Evolutionary conservation across 2,888 invertebrate genomes (phyloP).

Genomic region (Melipona beecheii): DNA sequence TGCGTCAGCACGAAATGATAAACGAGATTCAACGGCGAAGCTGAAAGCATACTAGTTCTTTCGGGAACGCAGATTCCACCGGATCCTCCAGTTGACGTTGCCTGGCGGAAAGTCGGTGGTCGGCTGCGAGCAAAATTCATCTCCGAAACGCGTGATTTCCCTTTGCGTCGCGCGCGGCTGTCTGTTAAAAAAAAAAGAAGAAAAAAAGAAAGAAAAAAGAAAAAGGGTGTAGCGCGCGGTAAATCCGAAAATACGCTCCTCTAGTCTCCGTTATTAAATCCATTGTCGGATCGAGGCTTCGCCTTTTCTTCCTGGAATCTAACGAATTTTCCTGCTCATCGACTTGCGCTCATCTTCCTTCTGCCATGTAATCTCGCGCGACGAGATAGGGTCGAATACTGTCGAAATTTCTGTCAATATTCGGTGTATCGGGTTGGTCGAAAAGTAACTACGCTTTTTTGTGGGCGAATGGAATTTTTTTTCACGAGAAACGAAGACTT

Average conservation of each 20-base stretch:
- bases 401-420: background rate
- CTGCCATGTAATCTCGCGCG: background rate
- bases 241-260: slow-evolving; percentile 1
- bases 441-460: too few relatives aligned
- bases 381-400: background rate
- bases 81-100: slow-evolving; percentile 16
- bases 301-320: background rate
- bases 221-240: background rate
- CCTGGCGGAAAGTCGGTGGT: background rate
- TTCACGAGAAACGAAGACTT: too few relatives aligned
- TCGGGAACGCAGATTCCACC: slow-evolving; percentile 24
- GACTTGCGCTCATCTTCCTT: too few relatives aligned
- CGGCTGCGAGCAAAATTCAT: slow-evolving; percentile 7
- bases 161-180: background rate
- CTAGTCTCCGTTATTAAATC: background rate
- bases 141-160: slow-evolving; percentile 11
- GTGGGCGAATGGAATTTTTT: too few relatives aligned
- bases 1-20: background rate
- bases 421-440: background rate
- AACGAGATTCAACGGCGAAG: slow-evolving; percentile 20
- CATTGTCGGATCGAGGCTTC: background rate
- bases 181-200: background rate
- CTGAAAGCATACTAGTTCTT: slow-evolving; percentile 12
- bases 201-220: too few relatives aligned
- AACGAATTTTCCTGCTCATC: background rate